Evolutionary conservation across 2,797 vertebrate species (phyloP).

Genomic region (Hydrocynus forskahlii): DNA sequence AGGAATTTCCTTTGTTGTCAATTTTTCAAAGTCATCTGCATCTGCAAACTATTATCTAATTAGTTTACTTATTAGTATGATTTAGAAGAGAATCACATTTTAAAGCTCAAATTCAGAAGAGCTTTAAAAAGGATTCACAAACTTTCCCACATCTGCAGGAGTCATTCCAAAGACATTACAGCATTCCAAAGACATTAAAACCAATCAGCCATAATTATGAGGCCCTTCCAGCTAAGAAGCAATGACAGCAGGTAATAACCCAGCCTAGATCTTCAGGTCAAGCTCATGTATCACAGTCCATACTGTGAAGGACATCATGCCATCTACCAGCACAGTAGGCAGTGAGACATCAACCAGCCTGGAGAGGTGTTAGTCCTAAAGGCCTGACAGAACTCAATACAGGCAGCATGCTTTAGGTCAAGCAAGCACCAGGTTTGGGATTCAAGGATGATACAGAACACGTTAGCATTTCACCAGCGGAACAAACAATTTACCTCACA

Average conservation of each 20-base stretch:
- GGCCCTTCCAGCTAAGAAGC: background rate
- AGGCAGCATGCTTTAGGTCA: background rate
- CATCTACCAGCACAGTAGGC: background rate
- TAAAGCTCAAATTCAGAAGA: background rate
- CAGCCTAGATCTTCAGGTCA: background rate
- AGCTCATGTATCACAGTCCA: constrained; percentile 9
- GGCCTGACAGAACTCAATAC: background rate
- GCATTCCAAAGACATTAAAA: background rate
- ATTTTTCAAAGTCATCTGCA: background rate
- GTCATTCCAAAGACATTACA: too few relatives aligned
- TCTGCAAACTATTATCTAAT: background rate
- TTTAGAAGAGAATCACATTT: background rate
- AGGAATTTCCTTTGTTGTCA: background rate
- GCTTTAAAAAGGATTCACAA: background rate
- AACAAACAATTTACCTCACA: constrained; percentile 65
- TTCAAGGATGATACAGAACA: background rate
- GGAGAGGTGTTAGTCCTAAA: constrained; percentile 13
- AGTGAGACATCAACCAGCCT: constrained; percentile 15
- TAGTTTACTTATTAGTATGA: background rate
- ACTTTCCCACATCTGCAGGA: too few relatives aligned
- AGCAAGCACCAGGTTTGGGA: constrained; percentile 1
- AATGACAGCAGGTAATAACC: background rate
- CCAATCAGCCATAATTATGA: background rate
- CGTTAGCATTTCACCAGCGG: background rate
- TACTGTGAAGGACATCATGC: background rate